Percentiles rank a stretch among this genome's conserved stretches.
Conservation (phyloP, 2,888 invertebrate genomes). For the Zeuzera pyrina region DNA sequence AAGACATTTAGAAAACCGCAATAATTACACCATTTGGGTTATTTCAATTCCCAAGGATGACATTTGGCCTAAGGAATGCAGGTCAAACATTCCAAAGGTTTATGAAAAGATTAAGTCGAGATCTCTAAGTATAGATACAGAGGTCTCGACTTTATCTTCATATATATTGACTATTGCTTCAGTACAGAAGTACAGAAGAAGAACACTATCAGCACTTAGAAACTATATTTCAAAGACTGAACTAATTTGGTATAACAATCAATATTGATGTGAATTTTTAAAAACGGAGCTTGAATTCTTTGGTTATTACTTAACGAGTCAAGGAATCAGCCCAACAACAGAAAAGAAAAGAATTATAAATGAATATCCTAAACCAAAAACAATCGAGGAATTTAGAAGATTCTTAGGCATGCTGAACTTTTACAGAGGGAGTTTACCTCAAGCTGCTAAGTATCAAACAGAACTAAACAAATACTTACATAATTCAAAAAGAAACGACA, state of each 20-base stretch:
- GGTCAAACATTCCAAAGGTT: slow-evolving; percentile 34
- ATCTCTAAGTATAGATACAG: too few species aligned
- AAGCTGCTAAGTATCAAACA: slow-evolving; percentile 4
- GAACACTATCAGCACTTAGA: not conserved
- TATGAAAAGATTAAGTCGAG: slow-evolving; percentile 24
- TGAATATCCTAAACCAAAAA: slow-evolving; percentile 5
- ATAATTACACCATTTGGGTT: slow-evolving; percentile 34
- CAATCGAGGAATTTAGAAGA: slow-evolving; percentile 6
- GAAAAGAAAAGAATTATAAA: slow-evolving; percentile 7
- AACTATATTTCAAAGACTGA: slow-evolving; percentile 16
- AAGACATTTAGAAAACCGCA: slow-evolving; percentile 32
- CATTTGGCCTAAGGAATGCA: slow-evolving; percentile 31
- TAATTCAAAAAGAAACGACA: slow-evolving; percentile 10
- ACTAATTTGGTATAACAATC: slow-evolving; percentile 16
- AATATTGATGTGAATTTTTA: slow-evolving; percentile 10
- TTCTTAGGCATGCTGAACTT: slow-evolving; percentile 13
- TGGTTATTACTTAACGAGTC: slow-evolving; percentile 5
- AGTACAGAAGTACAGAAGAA: not conserved
- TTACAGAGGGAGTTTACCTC: slow-evolving; percentile 7
- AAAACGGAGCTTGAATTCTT: slow-evolving; percentile 2
- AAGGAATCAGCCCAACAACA: slow-evolving; percentile 4
- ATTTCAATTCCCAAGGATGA: slow-evolving; percentile 28
- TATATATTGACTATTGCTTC: not conserved
- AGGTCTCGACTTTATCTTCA: not conserved
- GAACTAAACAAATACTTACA: slow-evolving; percentile 6